These are phyloP conservation scores for Champsocephalus esox DNA, from an alignment of 2,797 vertebrate species.

Conservation along the genomic window DNA sequence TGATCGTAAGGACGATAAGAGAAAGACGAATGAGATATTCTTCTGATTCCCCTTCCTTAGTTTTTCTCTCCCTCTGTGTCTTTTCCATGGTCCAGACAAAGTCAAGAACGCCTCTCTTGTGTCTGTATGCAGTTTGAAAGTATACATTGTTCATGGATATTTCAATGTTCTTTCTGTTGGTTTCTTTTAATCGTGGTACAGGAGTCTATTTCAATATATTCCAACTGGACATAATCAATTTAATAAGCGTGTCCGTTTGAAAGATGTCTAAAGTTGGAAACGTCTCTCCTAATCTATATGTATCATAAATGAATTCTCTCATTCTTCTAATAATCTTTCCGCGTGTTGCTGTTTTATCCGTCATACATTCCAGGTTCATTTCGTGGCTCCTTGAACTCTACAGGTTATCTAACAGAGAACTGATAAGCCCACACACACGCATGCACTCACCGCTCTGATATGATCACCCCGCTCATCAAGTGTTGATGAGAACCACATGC, in stretches of 20 bases:
- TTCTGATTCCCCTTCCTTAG: no score
- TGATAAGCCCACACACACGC: conserved; percentile 23
- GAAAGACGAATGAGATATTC: no score
- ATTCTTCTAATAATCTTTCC: background rate
- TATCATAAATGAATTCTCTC: background rate
- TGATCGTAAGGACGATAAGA: conserved; percentile 8
- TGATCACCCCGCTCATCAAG: no score
- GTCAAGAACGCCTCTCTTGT: background rate
- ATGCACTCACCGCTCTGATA: background rate
- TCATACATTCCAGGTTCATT: conserved; percentile 39
- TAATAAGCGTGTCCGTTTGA: background rate
- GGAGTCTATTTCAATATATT: background rate
- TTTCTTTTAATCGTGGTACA: background rate
- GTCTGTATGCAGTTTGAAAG: background rate
- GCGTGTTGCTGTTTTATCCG: conserved; percentile 29
- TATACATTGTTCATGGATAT: background rate
- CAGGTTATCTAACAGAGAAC: conserved; percentile 26
- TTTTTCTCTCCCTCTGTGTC: no score
- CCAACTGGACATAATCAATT: background rate
- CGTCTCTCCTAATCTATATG: no score
- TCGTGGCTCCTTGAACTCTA: conserved; percentile 46
- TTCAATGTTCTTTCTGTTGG: background rate
- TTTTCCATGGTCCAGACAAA: background rate
- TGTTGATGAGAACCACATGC: no score
- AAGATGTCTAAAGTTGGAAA: background rate